Evolutionary conservation across 2,113 vertebrate genomes (phyloP), one percentile per base, ranked within the genome.

Genomic region (Lampris incognitus): DNA sequence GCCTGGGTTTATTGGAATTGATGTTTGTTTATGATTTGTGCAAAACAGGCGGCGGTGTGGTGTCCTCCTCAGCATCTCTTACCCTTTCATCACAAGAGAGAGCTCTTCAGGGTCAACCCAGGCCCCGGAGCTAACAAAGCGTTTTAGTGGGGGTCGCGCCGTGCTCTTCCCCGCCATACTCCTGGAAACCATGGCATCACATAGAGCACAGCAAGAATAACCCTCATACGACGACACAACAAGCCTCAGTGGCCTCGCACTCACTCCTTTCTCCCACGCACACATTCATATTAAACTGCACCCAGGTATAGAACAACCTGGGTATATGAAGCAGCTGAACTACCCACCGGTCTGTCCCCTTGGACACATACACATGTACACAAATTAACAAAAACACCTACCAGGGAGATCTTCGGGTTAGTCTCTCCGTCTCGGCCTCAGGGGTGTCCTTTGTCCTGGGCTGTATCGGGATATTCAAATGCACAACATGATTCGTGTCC

Each of bases 121-220:
- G 85, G 95, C 92, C 24, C 94, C 95, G 0, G 95, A 96, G 91
- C 96, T 98, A 82, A 97, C 91, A 88, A 97, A 97, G 4, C 97
- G 94, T 50, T 97, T 97, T 52, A 99, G 90, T 0, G 96, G 95
- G 13, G 97, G 96, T 6, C 96, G 96, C 6, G 74, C 79, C 38
- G 92, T 87, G 1, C 83, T 94, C 91, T 96, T 97, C 60, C 95
- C 96, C 50, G 95, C 72, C 72, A 93, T 66, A 62, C 89, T 95
- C 96, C 96, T 95, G 92, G 60, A 90, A 93, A 87, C 85, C 89
- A 85, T 70, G 84, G 50, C 66, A 83, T 71, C 78, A 85, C 76
- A 97, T 37, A 65, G 36, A 60, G 76, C 65, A 83, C 0, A 82
- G 84, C 65, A 86, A 79, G 42, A 64, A 13, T 6, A 9, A 13